Evolutionary conservation across 1,140 invertebrate genomes (phyloP), one percentile per base, ranked within the genome.

Genomic region (Paralvinella palmiformis): DNA sequence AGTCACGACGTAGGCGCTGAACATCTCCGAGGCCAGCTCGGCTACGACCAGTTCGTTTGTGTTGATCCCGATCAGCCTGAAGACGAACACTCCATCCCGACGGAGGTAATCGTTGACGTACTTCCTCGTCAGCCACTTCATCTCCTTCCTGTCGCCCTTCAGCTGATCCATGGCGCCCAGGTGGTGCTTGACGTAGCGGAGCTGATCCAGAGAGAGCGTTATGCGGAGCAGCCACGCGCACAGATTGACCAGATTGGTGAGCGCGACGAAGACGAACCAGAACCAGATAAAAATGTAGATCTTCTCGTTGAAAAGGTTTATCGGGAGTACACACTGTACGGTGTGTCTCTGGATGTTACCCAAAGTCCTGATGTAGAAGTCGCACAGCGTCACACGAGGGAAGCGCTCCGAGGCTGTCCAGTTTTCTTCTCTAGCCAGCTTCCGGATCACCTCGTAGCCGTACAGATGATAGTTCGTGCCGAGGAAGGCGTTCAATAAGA

Each of bases 201-300:
- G 27, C n/a, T 57, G 55, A 7, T 60, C 57, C 22, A 60, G 5
- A 22, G 22, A 22, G 35, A 59, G 48, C n/a, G 35, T 45, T n/a
- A 53, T 36, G 20, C 64, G 58, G 22, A 59, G 10, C 82, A 67
- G 20, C 65, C 65, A 67, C 10, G 52, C 58, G 29, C 45, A 24
- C 15, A 63, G 44, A 24, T 29, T 66, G 59, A 41, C 55, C 32
- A 53, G 6, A 24, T 32, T 64, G 27, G 44, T 31, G 17, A 52
- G 2, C 71, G 61, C 69, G 52, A 77, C 57, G 62, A 79, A 62
- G 33, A 72, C 65, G 37, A 77, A 60, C 82, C 82, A 83, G 69
- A 84, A 83, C 82, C 82, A 84, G 45, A 83, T 70, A 66, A 84
- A 81, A 31, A 84, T 78, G 68, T 83, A 83, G 45, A 83, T 82